phyloP scores from a whole-genome alignment of 2,113 vertebrate genomes.

The Calypte anna region DNA sequence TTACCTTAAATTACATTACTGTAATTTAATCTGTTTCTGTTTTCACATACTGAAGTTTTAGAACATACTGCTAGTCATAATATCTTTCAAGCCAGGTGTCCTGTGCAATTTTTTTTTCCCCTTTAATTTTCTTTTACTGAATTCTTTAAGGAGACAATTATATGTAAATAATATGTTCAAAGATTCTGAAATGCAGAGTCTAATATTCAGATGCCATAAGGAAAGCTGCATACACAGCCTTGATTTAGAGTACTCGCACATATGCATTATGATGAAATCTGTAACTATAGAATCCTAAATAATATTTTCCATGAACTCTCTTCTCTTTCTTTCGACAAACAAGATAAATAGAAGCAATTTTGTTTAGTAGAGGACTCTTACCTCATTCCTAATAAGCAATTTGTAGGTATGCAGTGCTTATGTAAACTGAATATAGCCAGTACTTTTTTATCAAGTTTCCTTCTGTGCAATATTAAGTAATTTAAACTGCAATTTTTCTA shows the following conservation, averaged over 20 bases:
- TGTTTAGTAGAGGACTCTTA: background rate
- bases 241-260: background rate
- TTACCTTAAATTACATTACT: no score
- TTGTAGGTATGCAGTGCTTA: background rate
- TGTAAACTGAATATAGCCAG: background rate
- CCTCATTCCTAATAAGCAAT: background rate
- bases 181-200: background rate
- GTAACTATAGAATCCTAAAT: background rate
- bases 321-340: background rate
- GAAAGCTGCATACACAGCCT: background rate
- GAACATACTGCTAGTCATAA: background rate
- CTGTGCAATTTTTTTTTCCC: background rate
- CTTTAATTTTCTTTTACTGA: no score
- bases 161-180: background rate
- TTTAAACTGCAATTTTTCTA: background rate
- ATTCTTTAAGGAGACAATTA: background rate
- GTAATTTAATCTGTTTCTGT: background rate
- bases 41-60: background rate
- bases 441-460: background rate
- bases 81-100: background rate
- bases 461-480: background rate
- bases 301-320: background rate
- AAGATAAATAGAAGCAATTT: background rate
- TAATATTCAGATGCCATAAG: background rate
- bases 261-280: background rate